Conservation (phyloP, 2,797 vertebrate species). For the Heliangelus exortis region DNA sequence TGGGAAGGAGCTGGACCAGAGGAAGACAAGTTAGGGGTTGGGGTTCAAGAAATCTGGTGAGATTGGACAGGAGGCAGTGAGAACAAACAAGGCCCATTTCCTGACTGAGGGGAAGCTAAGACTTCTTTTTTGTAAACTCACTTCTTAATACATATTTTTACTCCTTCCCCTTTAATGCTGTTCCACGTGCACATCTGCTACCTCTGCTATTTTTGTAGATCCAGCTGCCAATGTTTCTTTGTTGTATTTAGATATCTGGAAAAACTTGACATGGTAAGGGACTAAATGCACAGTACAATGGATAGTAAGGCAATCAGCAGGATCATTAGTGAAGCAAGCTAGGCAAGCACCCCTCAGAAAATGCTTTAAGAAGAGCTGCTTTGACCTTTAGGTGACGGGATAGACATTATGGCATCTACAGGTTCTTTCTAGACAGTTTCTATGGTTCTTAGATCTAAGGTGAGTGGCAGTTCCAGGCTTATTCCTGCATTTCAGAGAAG, state of each 20-base stretch:
- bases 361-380: background rate
- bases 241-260: background rate
- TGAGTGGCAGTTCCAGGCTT: background rate
- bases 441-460: background rate
- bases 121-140: background rate
- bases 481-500: background rate
- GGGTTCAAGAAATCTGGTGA: background rate
- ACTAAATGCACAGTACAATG: background rate
- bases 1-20: background rate
- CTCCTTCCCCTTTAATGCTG: background rate
- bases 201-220: background rate
- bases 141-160: background rate
- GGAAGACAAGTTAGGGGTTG: background rate
- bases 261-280: background rate
- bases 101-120: background rate
- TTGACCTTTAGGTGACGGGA: background rate
- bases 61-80: background rate
- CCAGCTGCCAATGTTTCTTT: background rate
- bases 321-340: background rate
- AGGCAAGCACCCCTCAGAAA: background rate
- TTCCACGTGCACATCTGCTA: background rate
- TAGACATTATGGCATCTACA: background rate
- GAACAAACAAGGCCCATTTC: background rate
- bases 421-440: background rate
- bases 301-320: background rate